These are phyloP conservation scores for Microcebus murinus DNA, from an alignment of 2,113 vertebrate species.

Conservation along the genomic window DNA sequence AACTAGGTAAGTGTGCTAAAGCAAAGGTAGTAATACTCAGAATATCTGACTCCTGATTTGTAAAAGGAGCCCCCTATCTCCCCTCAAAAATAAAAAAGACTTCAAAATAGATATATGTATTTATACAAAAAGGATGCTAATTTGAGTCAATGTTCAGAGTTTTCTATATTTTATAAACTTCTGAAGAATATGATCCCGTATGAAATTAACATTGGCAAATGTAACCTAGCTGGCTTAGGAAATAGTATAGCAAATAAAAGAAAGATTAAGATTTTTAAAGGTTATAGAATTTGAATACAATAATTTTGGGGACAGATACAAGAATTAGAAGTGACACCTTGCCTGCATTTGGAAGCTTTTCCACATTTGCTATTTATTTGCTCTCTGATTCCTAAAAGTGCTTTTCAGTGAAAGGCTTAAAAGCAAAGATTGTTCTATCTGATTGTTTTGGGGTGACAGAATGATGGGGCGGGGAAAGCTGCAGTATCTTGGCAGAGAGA, in stretches of 20 bases:
- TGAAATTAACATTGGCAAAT: not conserved
- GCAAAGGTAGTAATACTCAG: not conserved
- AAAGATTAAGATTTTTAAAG: not conserved
- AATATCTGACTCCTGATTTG: not conserved
- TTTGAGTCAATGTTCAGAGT: not conserved
- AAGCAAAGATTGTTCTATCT: not conserved
- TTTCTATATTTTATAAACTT: conserved; percentile 10
- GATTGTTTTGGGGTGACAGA: not conserved
- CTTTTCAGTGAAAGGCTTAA: not conserved
- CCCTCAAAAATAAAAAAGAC: not conserved
- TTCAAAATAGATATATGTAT: not conserved
- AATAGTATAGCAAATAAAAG: not conserved
- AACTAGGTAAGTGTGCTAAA: not conserved
- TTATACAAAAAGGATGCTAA: not conserved
- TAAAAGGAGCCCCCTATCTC: not conserved
- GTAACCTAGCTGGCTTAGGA: not conserved
- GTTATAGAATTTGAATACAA: not conserved
- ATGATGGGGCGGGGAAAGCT: not conserved
- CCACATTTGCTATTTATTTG: not conserved
- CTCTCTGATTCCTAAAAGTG: not conserved
- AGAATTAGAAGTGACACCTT: not conserved
- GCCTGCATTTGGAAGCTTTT: not conserved
- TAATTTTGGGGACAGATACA: not conserved
- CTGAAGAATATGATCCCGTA: not conserved
- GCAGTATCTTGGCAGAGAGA: not conserved